Conservation (phyloP, 2,113 vertebrate genomes). For the Apus apus region DNA sequence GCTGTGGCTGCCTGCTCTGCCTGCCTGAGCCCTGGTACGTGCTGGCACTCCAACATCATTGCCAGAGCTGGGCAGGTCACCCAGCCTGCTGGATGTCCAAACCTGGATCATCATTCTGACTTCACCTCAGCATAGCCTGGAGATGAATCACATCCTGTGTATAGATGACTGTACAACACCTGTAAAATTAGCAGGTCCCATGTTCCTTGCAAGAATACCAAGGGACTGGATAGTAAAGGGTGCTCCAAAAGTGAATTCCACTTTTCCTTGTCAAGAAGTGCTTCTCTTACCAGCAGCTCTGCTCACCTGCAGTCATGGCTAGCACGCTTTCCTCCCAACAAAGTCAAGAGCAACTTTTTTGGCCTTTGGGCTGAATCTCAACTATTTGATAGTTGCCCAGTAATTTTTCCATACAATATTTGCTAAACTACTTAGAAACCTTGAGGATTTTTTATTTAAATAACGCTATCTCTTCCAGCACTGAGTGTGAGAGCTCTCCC, state of each 20-base stretch:
- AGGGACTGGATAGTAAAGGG: background rate
- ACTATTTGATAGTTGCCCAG: background rate
- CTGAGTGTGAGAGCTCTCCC: background rate
- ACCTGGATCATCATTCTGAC: background rate
- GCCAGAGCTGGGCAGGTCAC: background rate
- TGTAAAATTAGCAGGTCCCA: too few species aligned
- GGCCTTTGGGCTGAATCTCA: background rate
- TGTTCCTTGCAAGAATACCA: background rate
- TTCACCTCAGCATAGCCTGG: background rate
- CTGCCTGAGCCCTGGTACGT: background rate
- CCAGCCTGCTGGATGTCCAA: background rate
- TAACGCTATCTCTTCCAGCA: background rate
- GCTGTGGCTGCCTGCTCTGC: background rate
- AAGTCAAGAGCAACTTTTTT: background rate
- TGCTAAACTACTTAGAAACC: background rate
- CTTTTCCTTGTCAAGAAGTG: background rate
- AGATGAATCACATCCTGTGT: accelerated
- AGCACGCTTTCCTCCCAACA: background rate
- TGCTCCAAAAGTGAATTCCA: background rate
- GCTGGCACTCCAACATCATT: accelerated
- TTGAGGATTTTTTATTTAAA: conserved; percentile 4
- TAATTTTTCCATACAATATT: background rate
- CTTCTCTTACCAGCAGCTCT: background rate
- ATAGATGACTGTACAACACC: background rate
- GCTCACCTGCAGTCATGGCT: background rate